Evolutionary conservation across 2,113 vertebrate species (phyloP).

Genomic region (Cepphus grylle): DNA sequence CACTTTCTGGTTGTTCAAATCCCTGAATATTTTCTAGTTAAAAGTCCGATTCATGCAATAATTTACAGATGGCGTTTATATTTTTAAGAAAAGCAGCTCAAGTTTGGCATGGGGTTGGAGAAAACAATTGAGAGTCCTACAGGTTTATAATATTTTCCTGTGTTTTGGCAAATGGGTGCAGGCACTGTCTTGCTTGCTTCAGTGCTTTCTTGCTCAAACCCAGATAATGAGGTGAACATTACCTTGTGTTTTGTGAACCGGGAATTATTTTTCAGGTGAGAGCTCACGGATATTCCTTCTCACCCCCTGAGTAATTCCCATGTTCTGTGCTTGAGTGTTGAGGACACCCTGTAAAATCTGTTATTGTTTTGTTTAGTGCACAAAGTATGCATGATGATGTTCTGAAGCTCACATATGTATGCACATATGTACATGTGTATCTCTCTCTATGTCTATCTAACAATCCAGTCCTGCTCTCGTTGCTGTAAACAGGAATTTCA

Average conservation of each 20-base stretch:
- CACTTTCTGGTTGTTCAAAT: background rate
- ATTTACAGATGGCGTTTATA: background rate
- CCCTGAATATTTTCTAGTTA: background rate
- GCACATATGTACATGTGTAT: background rate
- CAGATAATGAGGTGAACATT: background rate
- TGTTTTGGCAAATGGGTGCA: background rate
- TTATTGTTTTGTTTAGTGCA: background rate
- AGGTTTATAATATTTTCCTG: background rate
- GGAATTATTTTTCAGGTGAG: background rate
- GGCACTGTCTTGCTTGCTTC: background rate
- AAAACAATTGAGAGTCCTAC: background rate
- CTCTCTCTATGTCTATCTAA: background rate
- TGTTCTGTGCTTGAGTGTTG: background rate
- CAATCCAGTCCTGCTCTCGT: background rate
- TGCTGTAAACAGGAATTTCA: background rate
- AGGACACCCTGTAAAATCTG: background rate
- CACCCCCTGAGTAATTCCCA: background rate
- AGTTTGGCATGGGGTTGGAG: background rate
- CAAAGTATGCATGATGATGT: background rate
- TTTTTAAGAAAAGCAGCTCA: background rate
- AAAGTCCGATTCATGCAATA: background rate
- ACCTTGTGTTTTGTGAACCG: background rate
- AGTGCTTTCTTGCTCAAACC: background rate
- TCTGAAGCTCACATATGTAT: background rate
- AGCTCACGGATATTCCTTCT: rapidly evolving